Conservation (phyloP, 2,888 invertebrate species). For the Strigamia transsilvanica region DNA sequence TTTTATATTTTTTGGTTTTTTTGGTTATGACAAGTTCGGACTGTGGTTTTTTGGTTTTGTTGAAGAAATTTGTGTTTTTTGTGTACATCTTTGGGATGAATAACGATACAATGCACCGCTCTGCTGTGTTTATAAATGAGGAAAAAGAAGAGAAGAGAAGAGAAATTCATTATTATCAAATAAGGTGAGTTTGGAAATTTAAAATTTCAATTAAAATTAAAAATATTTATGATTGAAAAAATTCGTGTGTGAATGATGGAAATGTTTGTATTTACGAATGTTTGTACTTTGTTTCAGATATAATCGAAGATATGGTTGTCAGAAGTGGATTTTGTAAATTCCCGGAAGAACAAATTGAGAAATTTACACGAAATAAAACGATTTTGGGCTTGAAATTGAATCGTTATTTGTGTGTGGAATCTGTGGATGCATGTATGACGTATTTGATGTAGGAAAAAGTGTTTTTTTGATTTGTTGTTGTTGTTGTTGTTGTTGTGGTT, state of each 20-base stretch:
- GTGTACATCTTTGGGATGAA: too few relatives aligned
- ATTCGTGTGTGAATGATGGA: too few relatives aligned
- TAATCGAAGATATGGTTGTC: neutral
- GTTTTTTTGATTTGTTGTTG: neutral
- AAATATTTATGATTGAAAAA: too few relatives aligned
- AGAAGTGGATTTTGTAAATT: neutral
- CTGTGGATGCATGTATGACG: neutral
- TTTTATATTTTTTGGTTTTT: too few relatives aligned
- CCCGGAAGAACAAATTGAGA: too few relatives aligned
- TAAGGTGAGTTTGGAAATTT: neutral
- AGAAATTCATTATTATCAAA: neutral
- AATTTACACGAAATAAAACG: neutral
- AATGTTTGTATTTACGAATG: too few relatives aligned
- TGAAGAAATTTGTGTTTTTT: too few relatives aligned
- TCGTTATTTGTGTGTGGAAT: neutral
- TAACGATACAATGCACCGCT: too few relatives aligned
- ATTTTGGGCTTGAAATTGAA: neutral
- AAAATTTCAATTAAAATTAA: too few relatives aligned
- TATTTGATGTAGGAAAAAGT: neutral
- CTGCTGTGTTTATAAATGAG: neutral
- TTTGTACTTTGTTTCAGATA: neutral
- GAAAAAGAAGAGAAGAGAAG: neutral
- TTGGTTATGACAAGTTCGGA: too few relatives aligned
- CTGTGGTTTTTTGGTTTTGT: too few relatives aligned
- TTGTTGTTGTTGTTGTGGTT: neutral